phyloP scores from a whole-genome alignment of 2,797 vertebrate species.

The Cheirogaleus major region DNA sequence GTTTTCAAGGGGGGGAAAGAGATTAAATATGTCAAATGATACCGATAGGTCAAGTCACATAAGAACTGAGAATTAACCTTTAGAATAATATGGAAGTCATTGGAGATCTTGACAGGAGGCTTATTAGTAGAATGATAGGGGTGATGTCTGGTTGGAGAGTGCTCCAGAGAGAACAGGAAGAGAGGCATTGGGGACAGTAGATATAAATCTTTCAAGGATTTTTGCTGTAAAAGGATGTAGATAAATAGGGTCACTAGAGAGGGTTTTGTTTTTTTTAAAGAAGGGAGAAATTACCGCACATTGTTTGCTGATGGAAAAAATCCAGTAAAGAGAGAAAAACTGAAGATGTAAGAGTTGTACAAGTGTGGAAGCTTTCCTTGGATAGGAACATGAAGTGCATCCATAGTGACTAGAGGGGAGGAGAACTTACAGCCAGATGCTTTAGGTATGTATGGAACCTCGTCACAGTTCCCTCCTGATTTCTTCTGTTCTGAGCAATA shows the following conservation, averaged over 20 bases:
- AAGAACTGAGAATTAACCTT: constrained; percentile 43
- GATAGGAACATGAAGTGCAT: neutral
- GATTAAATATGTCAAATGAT: constrained; percentile 20
- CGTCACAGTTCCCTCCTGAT: neutral
- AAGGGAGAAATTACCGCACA: neutral
- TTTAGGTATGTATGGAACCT: neutral
- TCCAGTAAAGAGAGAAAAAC: neutral
- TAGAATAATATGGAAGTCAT: neutral
- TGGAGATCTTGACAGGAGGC: neutral
- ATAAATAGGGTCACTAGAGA: constrained; percentile 13
- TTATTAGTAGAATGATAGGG: neutral
- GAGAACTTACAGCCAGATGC: neutral
- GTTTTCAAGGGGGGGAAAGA: constrained; percentile 9
- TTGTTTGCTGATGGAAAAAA: neutral
- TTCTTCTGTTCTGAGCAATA: neutral
- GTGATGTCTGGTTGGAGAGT: neutral
- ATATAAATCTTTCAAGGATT: constrained; percentile 38
- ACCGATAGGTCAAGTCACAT: neutral
- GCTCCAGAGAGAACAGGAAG: neutral
- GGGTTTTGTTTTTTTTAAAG: neutral
- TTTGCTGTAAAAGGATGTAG: constrained; percentile 37
- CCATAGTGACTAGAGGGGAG: neutral
- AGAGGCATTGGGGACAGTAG: neutral
- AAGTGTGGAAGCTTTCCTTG: neutral
- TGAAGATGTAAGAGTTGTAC: neutral